Percentiles rank a stretch among this genome's conserved stretches.
Conservation (phyloP, 1,140 invertebrate genomes). For the Macrotrachela quadricornifera region DNA sequence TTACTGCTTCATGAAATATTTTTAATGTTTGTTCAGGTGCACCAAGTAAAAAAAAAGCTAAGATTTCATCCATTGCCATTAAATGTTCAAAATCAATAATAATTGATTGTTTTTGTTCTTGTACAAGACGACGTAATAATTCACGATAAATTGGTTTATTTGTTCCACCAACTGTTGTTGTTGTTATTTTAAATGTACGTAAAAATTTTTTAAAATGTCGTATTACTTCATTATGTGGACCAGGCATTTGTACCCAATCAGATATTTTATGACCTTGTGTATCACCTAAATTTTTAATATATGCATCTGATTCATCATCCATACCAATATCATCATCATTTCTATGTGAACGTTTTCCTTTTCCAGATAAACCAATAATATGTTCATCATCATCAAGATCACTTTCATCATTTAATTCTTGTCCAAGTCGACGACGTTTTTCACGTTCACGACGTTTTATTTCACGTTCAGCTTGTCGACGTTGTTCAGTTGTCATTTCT, state of each 20-base stretch:
- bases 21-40: conserved; percentile 82
- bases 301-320: conserved; percentile 57
- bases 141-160: conserved; percentile 63
- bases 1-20: conserved; percentile 65
- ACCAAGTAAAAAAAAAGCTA: conserved; percentile 89
- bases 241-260: conserved; percentile 87
- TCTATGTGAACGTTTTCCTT: conserved; percentile 48
- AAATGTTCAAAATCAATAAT: conserved; percentile 76
- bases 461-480: conserved; percentile 62
- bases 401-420: conserved; percentile 34
- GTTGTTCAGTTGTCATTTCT: conserved; percentile 49
- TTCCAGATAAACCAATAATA: conserved; percentile 51
- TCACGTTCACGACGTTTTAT: conserved; percentile 59
- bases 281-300: conserved; percentile 91
- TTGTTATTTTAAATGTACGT: conserved; percentile 42
- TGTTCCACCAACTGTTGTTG: conserved; percentile 38
- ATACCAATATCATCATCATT: conserved; percentile 50
- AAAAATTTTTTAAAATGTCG: conserved; percentile 90
- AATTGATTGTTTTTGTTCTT: conserved; percentile 58
- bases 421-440: conserved; percentile 38
- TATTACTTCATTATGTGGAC: conserved; percentile 79
- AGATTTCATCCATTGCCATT: conserved; percentile 63
- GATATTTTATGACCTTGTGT: conserved; percentile 63
- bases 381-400: conserved; percentile 41
- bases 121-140: conserved; percentile 77